phyloP scores from a whole-genome alignment of 2,797 vertebrate genomes.

The Hybognathus amarus region DNA sequence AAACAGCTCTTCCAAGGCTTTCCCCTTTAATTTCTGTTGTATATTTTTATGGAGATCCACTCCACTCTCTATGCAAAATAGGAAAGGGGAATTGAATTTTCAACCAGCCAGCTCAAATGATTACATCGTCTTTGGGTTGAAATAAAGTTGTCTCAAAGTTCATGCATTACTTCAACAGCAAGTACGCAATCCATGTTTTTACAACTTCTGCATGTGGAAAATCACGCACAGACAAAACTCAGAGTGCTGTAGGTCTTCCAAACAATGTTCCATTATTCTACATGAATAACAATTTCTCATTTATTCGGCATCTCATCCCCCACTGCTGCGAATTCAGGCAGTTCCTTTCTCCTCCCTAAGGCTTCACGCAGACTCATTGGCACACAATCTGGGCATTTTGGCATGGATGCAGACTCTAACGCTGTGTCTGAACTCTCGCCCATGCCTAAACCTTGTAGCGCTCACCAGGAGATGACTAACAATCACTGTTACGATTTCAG shows the following conservation, averaged over 20 bases:
- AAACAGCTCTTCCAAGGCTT: constrained; percentile 12
- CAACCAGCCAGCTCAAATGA: constrained; percentile 4
- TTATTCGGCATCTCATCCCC: constrained; percentile 79
- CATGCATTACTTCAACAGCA: constrained; percentile 3
- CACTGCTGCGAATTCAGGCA: constrained; percentile 78
- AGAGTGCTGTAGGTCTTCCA: constrained; percentile 42
- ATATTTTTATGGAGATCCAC: background rate
- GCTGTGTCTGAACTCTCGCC: constrained; percentile 69
- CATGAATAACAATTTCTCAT: constrained; percentile 68
- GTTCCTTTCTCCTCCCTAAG: constrained; percentile 74
- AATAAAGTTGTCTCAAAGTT: constrained; percentile 3
- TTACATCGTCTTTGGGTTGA: background rate
- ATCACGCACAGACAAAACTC: background rate
- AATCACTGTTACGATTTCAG: constrained; percentile 40
- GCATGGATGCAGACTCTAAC: constrained; percentile 74
- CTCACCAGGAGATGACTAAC: constrained; percentile 55
- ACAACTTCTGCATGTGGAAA: constrained; percentile 8
- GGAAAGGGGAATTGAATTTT: constrained; percentile 12
- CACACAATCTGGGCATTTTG: constrained; percentile 73
- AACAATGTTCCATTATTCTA: constrained; percentile 66
- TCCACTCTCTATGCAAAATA: background rate
- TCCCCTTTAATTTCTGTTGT: background rate
- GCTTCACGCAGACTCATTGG: constrained; percentile 74
- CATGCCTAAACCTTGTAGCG: constrained; percentile 69
- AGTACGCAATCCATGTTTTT: constrained; percentile 20